Percentiles rank a stretch among this genome's conserved stretches.
phyloP scores from a whole-genome alignment of 64 coral and sea anemone species.

The Catalaphyllia jardinei region DNA sequence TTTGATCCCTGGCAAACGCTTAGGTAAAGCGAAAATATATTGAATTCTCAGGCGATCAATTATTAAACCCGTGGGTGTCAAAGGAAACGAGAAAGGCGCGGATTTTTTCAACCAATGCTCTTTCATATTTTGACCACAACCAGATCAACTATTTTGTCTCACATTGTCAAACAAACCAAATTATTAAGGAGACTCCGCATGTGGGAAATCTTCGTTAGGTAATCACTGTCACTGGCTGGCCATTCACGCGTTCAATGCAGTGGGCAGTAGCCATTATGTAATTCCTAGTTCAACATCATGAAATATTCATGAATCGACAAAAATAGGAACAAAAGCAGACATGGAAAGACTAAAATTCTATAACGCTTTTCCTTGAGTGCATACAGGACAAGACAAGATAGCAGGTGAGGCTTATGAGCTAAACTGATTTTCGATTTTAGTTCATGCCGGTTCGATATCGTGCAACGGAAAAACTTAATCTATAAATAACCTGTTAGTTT shows the following conservation, averaged over 20 bases:
- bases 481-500: neutral
- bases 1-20: neutral
- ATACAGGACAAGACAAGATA: neutral
- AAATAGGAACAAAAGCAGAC: constrained; percentile 31
- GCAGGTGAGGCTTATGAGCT: neutral
- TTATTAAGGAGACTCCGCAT: neutral
- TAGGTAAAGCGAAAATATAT: neutral
- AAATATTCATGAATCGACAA: neutral
- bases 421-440: neutral
- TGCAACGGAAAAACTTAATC: neutral
- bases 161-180: neutral
- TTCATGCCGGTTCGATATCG: neutral
- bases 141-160: neutral
- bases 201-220: constrained; percentile 11
- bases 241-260: constrained; percentile 7
- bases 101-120: neutral
- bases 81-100: neutral
- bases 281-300: constrained; percentile 27
- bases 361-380: neutral
- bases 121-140: neutral
- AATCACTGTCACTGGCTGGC: neutral
- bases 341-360: neutral
- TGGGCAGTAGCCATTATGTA: constrained; percentile 8
- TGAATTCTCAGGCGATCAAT: neutral
- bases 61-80: neutral